Evolutionary conservation across 2,888 invertebrate genomes (phyloP).

Genomic region (Choristoneura rosaceana): DNA sequence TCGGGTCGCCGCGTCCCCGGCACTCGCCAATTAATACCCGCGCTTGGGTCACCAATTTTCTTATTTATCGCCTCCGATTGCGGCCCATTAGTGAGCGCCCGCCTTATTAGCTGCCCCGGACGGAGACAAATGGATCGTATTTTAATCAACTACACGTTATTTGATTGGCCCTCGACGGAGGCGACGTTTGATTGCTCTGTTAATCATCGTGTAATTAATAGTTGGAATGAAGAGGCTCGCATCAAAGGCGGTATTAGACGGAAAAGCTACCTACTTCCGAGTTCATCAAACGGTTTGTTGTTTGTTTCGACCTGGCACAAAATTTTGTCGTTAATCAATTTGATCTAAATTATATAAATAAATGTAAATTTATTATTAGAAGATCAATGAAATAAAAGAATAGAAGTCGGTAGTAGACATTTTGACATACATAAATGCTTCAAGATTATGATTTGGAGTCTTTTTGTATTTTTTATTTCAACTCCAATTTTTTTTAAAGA

Average conservation of each 20-base stretch:
- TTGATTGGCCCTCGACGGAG: conserved; percentile 21
- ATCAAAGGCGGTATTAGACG: too few relatives aligned
- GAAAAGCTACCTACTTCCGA: too few relatives aligned
- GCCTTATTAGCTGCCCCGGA: conserved; percentile 64
- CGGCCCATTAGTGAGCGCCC: conserved; percentile 65
- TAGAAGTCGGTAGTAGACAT: too few relatives aligned
- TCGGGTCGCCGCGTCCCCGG: neutral
- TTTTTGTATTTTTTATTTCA: too few relatives aligned
- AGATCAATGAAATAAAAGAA: too few relatives aligned
- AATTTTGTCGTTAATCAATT: too few relatives aligned
- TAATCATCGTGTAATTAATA: conserved; percentile 14
- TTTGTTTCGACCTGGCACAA: too few relatives aligned
- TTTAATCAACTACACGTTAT: conserved; percentile 33
- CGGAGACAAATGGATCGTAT: conserved; percentile 48
- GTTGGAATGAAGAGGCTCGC: neutral
- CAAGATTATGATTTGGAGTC: too few relatives aligned
- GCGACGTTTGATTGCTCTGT: conserved; percentile 21
- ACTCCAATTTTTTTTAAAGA: too few relatives aligned
- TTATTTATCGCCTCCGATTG: conserved; percentile 76
- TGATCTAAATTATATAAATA: too few relatives aligned
- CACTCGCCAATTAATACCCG: conserved; percentile 29
- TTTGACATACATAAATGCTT: too few relatives aligned
- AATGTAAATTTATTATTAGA: too few relatives aligned
- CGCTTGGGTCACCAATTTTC: conserved; percentile 60
- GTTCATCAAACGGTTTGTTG: neutral